A percentile compares a stretch with the other conserved stretches of the same genome.
Evolutionary conservation across 2,888 invertebrate species (phyloP).

Genomic region (Encarsia formosa): DNA sequence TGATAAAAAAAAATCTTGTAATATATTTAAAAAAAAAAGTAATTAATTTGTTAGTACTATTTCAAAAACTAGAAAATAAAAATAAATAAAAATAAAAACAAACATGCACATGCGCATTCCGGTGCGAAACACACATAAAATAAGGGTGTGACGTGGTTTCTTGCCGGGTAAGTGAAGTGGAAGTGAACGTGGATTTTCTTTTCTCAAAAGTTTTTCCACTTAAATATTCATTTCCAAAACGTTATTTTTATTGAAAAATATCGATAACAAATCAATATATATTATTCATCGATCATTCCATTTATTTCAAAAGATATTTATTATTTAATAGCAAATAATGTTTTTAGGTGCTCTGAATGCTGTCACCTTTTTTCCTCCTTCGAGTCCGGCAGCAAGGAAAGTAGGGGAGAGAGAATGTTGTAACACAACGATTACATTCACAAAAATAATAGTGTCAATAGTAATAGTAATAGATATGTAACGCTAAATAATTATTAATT

Average conservation of each 20-base stretch:
- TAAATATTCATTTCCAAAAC: conserved; percentile 28
- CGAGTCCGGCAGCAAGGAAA: conserved; percentile 52
- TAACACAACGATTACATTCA: conserved; percentile 53
- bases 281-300: not conserved
- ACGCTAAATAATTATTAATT: conserved; percentile 48
- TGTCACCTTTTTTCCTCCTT: conserved; percentile 66
- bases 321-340: conserved; percentile 45
- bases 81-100: conserved; percentile 6
- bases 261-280: conserved; percentile 22
- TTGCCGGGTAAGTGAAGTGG: conserved; percentile 41
- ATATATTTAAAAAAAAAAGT: not conserved
- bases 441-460: conserved; percentile 47
- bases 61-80: not conserved
- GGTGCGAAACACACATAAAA: conserved; percentile 38
- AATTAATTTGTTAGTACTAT: not conserved
- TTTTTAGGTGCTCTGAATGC: conserved; percentile 55
- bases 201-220: conserved; percentile 27
- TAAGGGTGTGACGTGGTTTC: conserved; percentile 40
- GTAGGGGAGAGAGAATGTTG: conserved; percentile 50
- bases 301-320: conserved; percentile 10
- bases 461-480: conserved; percentile 40
- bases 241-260: conserved; percentile 29
- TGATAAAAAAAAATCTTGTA: not conserved
- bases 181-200: conserved; percentile 40
- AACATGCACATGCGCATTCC: conserved; percentile 49